Base-by-base conservation (phyloP, 2,797 vertebrate species). In the Rhinogobio ventralis region DNA sequence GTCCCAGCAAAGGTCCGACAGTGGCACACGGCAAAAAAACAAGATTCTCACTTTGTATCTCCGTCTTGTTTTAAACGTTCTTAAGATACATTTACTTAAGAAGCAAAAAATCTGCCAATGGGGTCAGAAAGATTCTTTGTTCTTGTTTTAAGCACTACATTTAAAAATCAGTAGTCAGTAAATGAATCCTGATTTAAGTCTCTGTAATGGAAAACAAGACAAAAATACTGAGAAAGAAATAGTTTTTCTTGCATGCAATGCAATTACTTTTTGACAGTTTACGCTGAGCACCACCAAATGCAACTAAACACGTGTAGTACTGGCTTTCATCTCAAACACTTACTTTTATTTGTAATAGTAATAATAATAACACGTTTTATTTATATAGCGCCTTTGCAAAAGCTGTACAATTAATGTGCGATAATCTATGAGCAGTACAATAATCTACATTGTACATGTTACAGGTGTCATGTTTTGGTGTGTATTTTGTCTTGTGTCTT, bases 1-100 rank as follows among this genome's bases (percentile, higher is more conserved):
- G 87, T 85, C 89, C 89, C 92, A 92, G 91, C 94, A 92, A 95
- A 94, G 93, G 94, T 94, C 93, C 91, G 82, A 39, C 74, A 67
- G 85, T 75, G 79, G 72, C 81, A 25, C 57, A 60, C 51, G 0
- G 15, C 49, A 19, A 51, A 51, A 19, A 49, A 49, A 49, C 13
- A 46, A 1, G 46, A 49, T 15, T 49, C 4, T 51, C 6, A 17
- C 17, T 53, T 53, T 7, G 17, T 7, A 53, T 20, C 3, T 17
- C 2, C 5, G 5, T 17, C 17, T 2, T 51, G 49, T 19, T 51
- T 53, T 53, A 53, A 51, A 51, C 49, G n/a, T n/a, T n/a, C n/a
- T n/a, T n/a, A n/a, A n/a, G n/a, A 51, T 49, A 4, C 46, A 15
- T 49, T 49, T 15, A 49, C 46, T 49, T 4, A 14, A 49, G 46